Percentiles rank a stretch among this genome's conserved stretches.
phyloP scores from a whole-genome alignment of 37 sponge, comb jelly and placozoan species.

The Cladorhizidae sp. region DNA sequence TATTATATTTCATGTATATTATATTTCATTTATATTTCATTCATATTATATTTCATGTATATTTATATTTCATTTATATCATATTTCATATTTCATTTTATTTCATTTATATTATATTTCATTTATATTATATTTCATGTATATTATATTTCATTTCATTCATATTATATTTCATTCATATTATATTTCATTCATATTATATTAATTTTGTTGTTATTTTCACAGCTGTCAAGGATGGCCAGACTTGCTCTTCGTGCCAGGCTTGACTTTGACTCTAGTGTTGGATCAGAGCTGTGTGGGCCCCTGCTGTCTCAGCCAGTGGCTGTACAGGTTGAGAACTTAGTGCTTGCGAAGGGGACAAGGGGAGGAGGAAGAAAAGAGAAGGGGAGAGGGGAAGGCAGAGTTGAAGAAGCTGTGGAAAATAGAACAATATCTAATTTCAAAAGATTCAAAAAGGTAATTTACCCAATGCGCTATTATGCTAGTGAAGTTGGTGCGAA shows the following conservation, averaged over 20 bases:
- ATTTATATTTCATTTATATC: no score
- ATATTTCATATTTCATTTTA: no score
- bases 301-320: background rate
- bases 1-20: no score
- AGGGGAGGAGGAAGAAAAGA: conserved; percentile 5
- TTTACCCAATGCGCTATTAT: background rate
- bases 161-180: background rate
- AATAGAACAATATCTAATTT: conserved; percentile 20
- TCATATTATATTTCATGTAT: no score
- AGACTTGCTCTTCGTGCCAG: conserved; percentile 3
- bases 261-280: background rate
- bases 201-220: background rate
- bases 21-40: no score
- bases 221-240: background rate
- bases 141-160: no score
- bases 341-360: background rate
- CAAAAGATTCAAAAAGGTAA: conserved; percentile 55
- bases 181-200: background rate
- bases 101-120: no score
- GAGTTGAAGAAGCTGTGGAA: background rate
- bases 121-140: no score
- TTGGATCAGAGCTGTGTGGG: background rate
- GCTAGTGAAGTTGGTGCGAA: no score
- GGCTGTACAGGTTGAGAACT: background rate
- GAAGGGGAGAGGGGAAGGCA: background rate